Evolutionary conservation across 2,113 vertebrate genomes (phyloP), one percentile per base, ranked within the genome.

Genomic region (Rhinopomastus cyanomelas): DNA sequence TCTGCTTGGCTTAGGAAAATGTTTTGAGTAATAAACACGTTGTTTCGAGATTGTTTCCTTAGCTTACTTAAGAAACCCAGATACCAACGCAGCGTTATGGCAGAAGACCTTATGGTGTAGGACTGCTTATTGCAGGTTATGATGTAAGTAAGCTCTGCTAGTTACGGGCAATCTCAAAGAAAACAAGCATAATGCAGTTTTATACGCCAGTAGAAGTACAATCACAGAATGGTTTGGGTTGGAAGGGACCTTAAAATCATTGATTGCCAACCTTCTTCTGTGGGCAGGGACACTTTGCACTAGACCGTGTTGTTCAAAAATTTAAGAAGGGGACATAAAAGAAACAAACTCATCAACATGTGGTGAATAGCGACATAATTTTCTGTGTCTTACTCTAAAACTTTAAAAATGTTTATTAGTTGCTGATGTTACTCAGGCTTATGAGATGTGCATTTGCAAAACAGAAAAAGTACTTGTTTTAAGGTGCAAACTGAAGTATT

Each of bases 71-170:
- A 99, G 99, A 99, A 98, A 99, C 99, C 61, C 99, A 99, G 97
- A 98, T 99, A 95, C 99, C 99, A 60, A 99, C 99, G 6, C 99
- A 99, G 89, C 97, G 99, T 22, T 99, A 99, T 8, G 99, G 99
- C 75, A 97, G 99, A 76, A 98, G 99, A 94, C 99, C 99, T 0
- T 99, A 99, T 30, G 99, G 99, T 5, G 99, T 99, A 4, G 99
- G 99, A 34, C 98, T 99, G 61, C 99, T 99, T 76, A 99, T 99
- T 68, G 99, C 99, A 83, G 99, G 99, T 62, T 99, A 97, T 92
- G 99, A 99, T 96, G 99, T 99, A 96, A 98, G 98, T 97, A 71
- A 61, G 14, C 49, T 56, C 29, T 26, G 6, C 60, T 55, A 48
- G 66, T 34, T 77, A 51, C 39, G 23, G 1, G 36, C 87, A 44